A percentile compares a stretch with the other conserved stretches of the same genome.
Conservation (phyloP, 2,888 invertebrate genomes). For the Eueremaeus valkanovi region DNA sequence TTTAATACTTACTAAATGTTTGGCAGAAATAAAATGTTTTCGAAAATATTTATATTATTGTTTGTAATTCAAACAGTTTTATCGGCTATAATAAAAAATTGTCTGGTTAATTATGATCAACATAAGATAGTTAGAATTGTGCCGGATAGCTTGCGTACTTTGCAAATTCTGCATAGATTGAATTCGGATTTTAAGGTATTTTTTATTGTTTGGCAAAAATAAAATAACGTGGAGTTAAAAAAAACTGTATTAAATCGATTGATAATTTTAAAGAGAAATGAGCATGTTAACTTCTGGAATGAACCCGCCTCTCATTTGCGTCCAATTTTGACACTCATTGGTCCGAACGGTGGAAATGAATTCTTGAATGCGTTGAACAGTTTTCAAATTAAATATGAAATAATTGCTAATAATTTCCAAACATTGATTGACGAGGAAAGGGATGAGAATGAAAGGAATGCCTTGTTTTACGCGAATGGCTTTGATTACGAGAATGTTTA, state of each 20-base stretch:
- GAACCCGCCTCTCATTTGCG: not conserved
- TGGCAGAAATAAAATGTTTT: too few species aligned
- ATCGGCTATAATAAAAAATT: not conserved
- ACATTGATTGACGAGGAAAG: slow-evolving; percentile 14
- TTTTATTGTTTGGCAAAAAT: not conserved
- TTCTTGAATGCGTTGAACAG: slow-evolving; percentile 26
- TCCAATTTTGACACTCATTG: slow-evolving; percentile 32
- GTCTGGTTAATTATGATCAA: not conserved
- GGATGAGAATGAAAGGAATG: not conserved
- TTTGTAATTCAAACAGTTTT: not conserved
- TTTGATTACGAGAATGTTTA: slow-evolving; percentile 33
- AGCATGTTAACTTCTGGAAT: slow-evolving; percentile 34
- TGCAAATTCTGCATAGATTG: not conserved
- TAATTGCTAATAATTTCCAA: slow-evolving; percentile 6
- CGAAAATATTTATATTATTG: not conserved
- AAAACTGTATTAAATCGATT: too few species aligned
- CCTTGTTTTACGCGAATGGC: not conserved
- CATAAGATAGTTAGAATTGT: slow-evolving; percentile 30
- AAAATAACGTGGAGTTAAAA: too few species aligned
- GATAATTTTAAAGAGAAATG: not conserved
- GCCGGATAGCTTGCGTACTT: not conserved
- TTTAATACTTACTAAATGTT: too few species aligned
- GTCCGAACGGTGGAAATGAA: not conserved
- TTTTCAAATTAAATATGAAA: slow-evolving; percentile 20
- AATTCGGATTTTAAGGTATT: too few species aligned